Conservation (phyloP, 2,113 vertebrate genomes). For the Australoheros scitulus region DNA sequence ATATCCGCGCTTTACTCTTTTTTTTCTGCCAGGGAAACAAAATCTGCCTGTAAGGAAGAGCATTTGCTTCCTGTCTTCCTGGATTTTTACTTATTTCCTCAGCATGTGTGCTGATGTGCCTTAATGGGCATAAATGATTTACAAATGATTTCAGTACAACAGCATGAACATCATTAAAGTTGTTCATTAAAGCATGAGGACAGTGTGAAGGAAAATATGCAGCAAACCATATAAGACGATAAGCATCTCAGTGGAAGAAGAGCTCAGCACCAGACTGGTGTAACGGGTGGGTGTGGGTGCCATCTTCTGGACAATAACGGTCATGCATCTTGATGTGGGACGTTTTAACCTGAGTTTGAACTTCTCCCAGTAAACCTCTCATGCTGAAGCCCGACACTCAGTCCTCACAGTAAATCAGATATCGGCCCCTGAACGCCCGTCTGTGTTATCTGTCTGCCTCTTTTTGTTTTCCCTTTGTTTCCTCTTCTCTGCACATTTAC, state of each 20-base stretch:
- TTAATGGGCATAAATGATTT: neutral
- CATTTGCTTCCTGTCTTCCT: neutral
- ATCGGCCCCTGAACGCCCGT: neutral
- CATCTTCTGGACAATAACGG: slow-evolving; percentile 11
- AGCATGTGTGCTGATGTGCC: neutral
- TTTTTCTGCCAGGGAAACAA: neutral
- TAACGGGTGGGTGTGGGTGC: neutral
- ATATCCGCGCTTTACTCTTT: too few species aligned
- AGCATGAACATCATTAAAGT: neutral
- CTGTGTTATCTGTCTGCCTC: neutral
- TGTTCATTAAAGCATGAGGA: neutral
- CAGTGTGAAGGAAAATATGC: neutral
- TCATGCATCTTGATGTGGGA: neutral
- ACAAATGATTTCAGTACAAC: neutral
- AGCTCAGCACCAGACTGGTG: neutral
- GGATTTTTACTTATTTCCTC: neutral
- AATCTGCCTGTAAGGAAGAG: neutral
- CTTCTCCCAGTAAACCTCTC: neutral
- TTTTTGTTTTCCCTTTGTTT: neutral
- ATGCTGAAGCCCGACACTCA: neutral
- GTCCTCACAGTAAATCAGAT: neutral
- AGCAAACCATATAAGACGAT: neutral
- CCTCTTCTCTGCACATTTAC: neutral
- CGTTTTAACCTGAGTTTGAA: neutral
- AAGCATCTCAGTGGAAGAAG: neutral